Evolutionary conservation across 2,888 invertebrate species (phyloP), one percentile per base, ranked within the genome.

Genomic region (Pristionchus exspectatus): DNA sequence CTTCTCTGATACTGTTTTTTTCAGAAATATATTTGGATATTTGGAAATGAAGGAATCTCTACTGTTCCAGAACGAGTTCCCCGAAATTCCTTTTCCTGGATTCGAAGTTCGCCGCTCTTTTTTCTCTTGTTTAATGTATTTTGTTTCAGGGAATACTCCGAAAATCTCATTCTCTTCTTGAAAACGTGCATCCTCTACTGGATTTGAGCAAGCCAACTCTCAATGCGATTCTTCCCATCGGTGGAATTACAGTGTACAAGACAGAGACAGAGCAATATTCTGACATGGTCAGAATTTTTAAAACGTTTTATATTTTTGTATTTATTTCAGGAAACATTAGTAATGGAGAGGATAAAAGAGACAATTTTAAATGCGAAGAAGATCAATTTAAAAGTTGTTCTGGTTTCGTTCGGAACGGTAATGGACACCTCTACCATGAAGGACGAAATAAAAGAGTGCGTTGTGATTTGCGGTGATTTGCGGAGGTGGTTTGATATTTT

Each of bases 131-230:
- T 24, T 27, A 69, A n/a, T 4, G 2, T 27, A 2, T 0, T 1
- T 1, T 21, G 14, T 18, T 74, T 33, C 38, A 74, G 74, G 9
- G 21, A 2, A 1, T 74, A 4, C 74, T 74, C 33, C 7, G n/a
- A 38, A 1, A 21, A 5, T 9, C 38, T 38, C 74, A 74, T 21
- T 77, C 77, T 24, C 77, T 77, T 12, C n/a, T 77, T 1, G 77
- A 77, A 50, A 77, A 77, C 77, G 77, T 77, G 44, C 77, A 77
- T 50, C 77, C 77, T 50, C 77, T 77, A 0, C 24, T 77, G 12
- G 77, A 77, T 77, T n/a, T 77, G 50, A 77, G 24, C 44, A 77
- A 77, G 30, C 50, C 77, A 10, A 77, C 77, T 50, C 77, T 77
- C 77, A 77, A 44, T 44, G 77, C 77, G 7, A 77, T 77, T 1